These are phyloP conservation scores for Diorhabda sublineata DNA, from an alignment of 1,140 invertebrate genomes.

Conservation along the genomic window DNA sequence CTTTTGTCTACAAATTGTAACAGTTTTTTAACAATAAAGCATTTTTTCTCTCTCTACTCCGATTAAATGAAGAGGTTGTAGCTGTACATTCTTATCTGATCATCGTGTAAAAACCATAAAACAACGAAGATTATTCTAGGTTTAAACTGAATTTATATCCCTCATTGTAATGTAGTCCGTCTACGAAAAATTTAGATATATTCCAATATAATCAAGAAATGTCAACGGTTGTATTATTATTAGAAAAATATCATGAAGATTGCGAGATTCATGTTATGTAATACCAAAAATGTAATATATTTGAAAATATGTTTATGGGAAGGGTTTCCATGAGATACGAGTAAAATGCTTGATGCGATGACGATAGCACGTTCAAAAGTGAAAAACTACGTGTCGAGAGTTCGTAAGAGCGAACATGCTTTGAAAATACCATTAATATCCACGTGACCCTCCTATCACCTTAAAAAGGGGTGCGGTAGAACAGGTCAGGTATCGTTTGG, in stretches of 20 bases:
- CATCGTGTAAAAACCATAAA: too few species aligned
- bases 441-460: conserved; percentile 15
- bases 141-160: too few species aligned
- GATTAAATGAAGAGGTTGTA: too few species aligned
- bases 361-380: not conserved
- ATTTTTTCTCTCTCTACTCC: too few species aligned
- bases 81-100: too few species aligned
- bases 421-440: conserved; percentile 20
- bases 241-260: not conserved
- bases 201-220: too few species aligned
- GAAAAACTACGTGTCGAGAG: not conserved
- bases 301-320: not conserved
- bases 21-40: too few species aligned
- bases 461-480: conserved; percentile 8
- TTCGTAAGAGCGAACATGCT: conserved; percentile 12
- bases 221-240: not conserved
- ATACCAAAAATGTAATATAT: not conserved
- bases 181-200: too few species aligned
- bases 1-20: too few species aligned
- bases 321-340: too few species aligned
- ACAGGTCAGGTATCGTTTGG: not conserved
- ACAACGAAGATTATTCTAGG: too few species aligned
- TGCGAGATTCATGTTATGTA: not conserved
- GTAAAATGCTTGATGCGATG: not conserved
- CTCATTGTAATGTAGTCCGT: too few species aligned